phyloP scores from a whole-genome alignment of 2,888 invertebrate species.

The Spialia ferax region DNA sequence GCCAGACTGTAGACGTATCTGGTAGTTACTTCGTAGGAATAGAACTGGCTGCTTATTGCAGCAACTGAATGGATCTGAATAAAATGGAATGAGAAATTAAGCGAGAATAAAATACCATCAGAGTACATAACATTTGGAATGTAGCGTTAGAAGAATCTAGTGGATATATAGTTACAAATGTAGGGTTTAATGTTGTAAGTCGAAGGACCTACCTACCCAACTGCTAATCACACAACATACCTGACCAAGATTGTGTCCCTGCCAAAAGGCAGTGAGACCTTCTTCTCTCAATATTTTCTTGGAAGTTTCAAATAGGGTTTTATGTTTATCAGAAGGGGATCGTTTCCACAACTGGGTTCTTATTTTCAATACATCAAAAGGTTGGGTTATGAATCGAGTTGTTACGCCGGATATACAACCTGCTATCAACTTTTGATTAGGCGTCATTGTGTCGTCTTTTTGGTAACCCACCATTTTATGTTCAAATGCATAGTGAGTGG shows the following conservation, averaged over 20 bases:
- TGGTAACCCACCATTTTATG: slow-evolving; percentile 71
- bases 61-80: slow-evolving; percentile 69
- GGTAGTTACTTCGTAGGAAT: slow-evolving; percentile 64
- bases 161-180: no score
- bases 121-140: no score
- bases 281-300: slow-evolving; percentile 92
- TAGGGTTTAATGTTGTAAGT: no score
- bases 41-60: slow-evolving; percentile 68
- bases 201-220: no score
- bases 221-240: slow-evolving; percentile 49
- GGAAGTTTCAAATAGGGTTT: slow-evolving; percentile 87
- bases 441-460: slow-evolving; percentile 60
- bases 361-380: slow-evolving; percentile 98
- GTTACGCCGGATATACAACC: slow-evolving; percentile 66
- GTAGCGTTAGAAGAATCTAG: no score
- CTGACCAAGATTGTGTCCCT: slow-evolving; percentile 97
- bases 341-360: slow-evolving; percentile 95
- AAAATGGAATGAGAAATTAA: background rate
- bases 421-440: slow-evolving; percentile 66
- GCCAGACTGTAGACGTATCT: slow-evolving; percentile 47
- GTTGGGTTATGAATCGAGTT: slow-evolving; percentile 85
- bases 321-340: slow-evolving; percentile 59
- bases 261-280: slow-evolving; percentile 95
- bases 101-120: no score
- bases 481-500: slow-evolving; percentile 28